These are phyloP conservation scores for Polypterus bichir DNA, from an alignment of 2,113 vertebrate species.

Conservation along the genomic window DNA sequence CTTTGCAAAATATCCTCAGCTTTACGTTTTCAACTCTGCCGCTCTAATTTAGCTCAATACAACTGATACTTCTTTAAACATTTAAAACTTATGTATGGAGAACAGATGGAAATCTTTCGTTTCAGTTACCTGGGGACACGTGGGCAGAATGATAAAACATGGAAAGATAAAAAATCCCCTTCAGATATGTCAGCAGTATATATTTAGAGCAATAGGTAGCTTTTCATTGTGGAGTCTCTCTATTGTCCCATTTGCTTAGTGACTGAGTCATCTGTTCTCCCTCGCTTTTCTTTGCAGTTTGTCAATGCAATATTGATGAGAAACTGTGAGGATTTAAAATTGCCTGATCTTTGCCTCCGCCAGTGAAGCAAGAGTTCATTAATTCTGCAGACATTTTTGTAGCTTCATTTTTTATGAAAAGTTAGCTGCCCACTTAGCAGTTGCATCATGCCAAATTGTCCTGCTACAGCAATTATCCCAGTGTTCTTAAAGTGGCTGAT, in stretches of 20 bases:
- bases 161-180: too few species aligned
- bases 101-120: too few species aligned
- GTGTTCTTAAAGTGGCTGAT: not conserved
- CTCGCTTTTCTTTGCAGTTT: not conserved
- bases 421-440: constrained; percentile 2
- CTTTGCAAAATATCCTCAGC: too few species aligned
- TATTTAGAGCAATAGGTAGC: not conserved
- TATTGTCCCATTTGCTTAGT: constrained; percentile 1
- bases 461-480: not conserved
- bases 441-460: constrained; percentile 3
- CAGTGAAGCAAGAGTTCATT: not conserved
- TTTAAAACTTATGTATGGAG: too few species aligned
- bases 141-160: too few species aligned
- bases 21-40: too few species aligned
- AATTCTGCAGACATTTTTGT: constrained; percentile 8
- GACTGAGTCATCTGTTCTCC: constrained; percentile 6
- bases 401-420: constrained; percentile 1
- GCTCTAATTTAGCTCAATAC: too few species aligned
- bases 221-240: not conserved
- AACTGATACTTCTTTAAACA: too few species aligned
- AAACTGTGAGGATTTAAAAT: constrained; percentile 2
- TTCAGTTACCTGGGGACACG: too few species aligned
- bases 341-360: not conserved
- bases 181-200: constrained; percentile 3
- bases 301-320: constrained; percentile 6